Percentiles rank a stretch among this genome's conserved stretches.
These are phyloP conservation scores for Drosophila trapezifrons DNA, from an alignment of 1,140 invertebrate species.

Conservation along the genomic window DNA sequence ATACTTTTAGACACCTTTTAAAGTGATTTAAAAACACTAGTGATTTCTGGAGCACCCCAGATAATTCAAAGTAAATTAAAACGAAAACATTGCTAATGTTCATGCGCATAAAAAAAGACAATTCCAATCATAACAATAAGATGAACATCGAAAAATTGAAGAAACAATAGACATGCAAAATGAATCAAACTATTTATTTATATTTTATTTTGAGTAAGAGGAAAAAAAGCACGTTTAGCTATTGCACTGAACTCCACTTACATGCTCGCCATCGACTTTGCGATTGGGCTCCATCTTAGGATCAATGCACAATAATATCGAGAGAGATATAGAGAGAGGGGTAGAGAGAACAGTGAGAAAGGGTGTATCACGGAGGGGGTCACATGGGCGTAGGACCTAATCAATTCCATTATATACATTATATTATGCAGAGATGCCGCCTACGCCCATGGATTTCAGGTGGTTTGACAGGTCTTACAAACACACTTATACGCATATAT, in stretches of 20 bases:
- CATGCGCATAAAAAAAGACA: neutral
- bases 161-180: neutral
- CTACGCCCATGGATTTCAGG: neutral
- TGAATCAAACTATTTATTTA: too few species aligned
- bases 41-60: too few species aligned
- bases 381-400: neutral
- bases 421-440: too few species aligned
- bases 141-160: neutral
- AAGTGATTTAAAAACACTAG: too few species aligned
- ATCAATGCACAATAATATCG: conserved; percentile 26
- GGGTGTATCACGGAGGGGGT: conserved; percentile 11
- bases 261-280: conserved; percentile 89
- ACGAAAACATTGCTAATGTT: too few species aligned
- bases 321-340: conserved; percentile 34
- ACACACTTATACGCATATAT: conserved; percentile 8
- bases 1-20: too few species aligned
- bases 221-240: neutral
- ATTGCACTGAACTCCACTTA: conserved; percentile 85
- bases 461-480: neutral
- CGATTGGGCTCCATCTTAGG: conserved; percentile 90
- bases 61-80: too few species aligned
- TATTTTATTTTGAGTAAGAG: neutral
- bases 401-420: neutral
- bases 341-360: conserved; percentile 35
- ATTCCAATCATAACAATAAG: neutral